Evolutionary conservation across 2,113 vertebrate species (phyloP).

Genomic region (Desmodus rotundus): DNA sequence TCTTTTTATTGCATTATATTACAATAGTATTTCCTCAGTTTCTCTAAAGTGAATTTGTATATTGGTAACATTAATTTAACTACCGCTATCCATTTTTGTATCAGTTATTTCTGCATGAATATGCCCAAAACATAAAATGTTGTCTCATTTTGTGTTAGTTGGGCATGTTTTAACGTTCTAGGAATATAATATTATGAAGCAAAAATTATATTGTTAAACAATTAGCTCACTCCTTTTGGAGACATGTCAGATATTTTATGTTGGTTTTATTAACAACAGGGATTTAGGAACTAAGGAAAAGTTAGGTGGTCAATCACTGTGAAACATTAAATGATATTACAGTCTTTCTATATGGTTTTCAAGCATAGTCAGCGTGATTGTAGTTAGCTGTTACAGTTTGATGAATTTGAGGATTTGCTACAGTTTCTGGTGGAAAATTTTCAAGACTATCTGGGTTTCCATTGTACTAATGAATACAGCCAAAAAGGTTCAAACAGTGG

Average conservation of each 20-base stretch:
- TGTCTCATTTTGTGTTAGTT: background rate
- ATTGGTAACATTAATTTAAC: background rate
- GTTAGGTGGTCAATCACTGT: background rate
- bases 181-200: background rate
- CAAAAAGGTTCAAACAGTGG: background rate
- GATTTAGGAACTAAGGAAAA: background rate
- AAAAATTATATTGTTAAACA: background rate
- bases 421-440: background rate
- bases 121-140: conserved; percentile 4
- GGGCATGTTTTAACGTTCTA: background rate
- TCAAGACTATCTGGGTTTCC: background rate
- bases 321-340: background rate
- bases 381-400: background rate
- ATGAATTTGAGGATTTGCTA: background rate
- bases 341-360: background rate
- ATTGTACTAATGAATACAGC: background rate
- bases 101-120: background rate
- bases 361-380: background rate
- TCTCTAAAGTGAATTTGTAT: background rate
- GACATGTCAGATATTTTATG: background rate
- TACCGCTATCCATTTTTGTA: background rate
- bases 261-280: background rate
- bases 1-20: background rate
- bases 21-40: background rate
- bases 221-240: background rate